phyloP scores from a whole-genome alignment of 2,888 invertebrate genomes.

The Trichogramma evanescens region DNA sequence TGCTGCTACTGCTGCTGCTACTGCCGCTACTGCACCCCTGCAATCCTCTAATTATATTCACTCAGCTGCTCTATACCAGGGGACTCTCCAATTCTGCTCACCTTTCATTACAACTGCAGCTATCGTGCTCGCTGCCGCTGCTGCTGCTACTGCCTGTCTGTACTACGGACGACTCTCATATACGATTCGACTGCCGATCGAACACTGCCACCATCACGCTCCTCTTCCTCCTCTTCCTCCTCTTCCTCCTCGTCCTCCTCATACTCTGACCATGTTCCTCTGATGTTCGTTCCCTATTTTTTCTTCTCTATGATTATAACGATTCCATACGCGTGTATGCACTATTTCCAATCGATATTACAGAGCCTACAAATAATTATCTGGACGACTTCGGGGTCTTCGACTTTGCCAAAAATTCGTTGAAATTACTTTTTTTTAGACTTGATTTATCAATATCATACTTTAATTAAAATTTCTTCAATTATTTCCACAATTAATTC shows the following conservation, averaged over 20 bases:
- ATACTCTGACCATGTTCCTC: not conserved
- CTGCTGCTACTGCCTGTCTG: not conserved
- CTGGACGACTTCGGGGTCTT: too few relatives aligned
- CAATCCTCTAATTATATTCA: slow-evolving; percentile 48
- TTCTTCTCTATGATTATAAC: slow-evolving; percentile 19
- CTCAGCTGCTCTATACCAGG: slow-evolving; percentile 42
- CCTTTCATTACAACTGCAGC: slow-evolving; percentile 45
- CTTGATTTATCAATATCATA: too few relatives aligned
- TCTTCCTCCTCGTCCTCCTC: not conserved
- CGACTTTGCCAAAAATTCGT: too few relatives aligned
- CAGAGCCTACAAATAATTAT: too few relatives aligned
- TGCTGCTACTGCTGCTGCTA: slow-evolving; percentile 2
- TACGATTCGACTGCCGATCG: slow-evolving; percentile 21
- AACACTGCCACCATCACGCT: slow-evolving; percentile 9
- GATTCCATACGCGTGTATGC: not conserved
- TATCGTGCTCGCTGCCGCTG: not conserved
- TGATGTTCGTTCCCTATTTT: not conserved
- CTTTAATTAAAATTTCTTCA: too few relatives aligned
- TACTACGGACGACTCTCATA: too few relatives aligned
- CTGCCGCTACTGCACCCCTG: slow-evolving; percentile 28
- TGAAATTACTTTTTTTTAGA: too few relatives aligned
- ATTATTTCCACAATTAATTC: too few relatives aligned
- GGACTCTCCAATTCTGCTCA: slow-evolving; percentile 45
- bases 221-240: slow-evolving; percentile 1
- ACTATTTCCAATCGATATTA: too few relatives aligned